Base-by-base conservation (phyloP, 2,888 invertebrate species). In the Ferrisia virgata region DNA sequence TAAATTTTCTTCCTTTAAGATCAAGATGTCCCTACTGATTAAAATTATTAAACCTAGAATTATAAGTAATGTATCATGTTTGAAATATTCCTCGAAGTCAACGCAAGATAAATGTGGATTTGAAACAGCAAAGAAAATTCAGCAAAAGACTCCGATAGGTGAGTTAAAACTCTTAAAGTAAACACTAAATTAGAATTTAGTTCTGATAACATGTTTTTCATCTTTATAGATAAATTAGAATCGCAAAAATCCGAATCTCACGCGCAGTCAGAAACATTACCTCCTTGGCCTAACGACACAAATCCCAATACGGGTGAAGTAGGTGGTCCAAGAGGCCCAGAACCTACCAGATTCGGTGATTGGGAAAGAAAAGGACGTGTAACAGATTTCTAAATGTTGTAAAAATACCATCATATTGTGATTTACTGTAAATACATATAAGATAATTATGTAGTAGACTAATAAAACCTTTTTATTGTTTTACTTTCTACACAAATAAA, bases 331-430 rank as follows among this genome's bases (percentile, higher is more conserved):
- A 91, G 92, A 87, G 99, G 99, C 6, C 99, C 98, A 0, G 99
- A 99, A 90, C 99, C 99, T 9, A 99, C 99, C 13, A 92, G 99
- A 87, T 99, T 96, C 90, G 99, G 99, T 1, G 99, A 99, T 90
- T 99, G 99, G 99, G 99, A 99, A 89, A 92, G 99, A 86, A 99
- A 99, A 88, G 99, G 99, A 85, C 91, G 99, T 88, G 97, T 97
- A 53, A 92, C 95, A 1, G 99, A 99, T 90, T 99, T 99, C 90
- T 99, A 91, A 76, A n/a, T 43, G 80, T 28, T 64, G 11, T 11
- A 18, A 36, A 36, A 36, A 36, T 36, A 6, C 47, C 18, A 0
- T 13, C 18, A n/a, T 18, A 15, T 15, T 47, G 47, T 64, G 58
- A 28, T 28, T 2, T 9, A 9, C 43, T 53, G 53, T 53, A 53